Conservation (phyloP, 2,113 vertebrate genomes). For the Prunella himalayana region DNA sequence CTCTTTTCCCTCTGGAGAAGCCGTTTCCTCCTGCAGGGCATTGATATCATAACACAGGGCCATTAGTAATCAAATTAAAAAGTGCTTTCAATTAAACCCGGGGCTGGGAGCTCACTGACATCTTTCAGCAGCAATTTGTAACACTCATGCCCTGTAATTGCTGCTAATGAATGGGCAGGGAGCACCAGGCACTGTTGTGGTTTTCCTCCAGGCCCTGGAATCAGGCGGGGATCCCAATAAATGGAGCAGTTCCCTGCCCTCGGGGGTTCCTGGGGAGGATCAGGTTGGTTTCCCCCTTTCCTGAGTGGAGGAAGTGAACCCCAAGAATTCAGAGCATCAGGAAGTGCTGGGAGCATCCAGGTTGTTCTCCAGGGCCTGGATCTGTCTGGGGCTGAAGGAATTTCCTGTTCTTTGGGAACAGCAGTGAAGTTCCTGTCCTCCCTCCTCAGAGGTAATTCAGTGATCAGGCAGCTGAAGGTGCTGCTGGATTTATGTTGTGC, state of each 20-base stretch:
- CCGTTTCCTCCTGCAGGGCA: background rate
- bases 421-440: background rate
- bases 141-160: background rate
- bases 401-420: background rate
- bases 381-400: background rate
- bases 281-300: background rate
- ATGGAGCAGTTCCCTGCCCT: background rate
- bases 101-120: background rate
- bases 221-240: background rate
- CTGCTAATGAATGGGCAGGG: background rate
- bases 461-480: background rate
- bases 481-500: background rate
- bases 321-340: background rate
- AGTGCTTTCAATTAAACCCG: background rate
- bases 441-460: background rate
- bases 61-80: background rate
- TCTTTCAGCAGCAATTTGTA: background rate
- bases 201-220: background rate
- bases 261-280: accelerated
- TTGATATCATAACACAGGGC: background rate
- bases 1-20: background rate
- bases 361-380: background rate
- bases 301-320: background rate
- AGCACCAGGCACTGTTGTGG: background rate
- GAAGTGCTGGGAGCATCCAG: background rate